Evolutionary conservation across 2,888 invertebrate species (phyloP), one percentile per base, ranked within the genome.

Genomic region (Protodeltote pygarga): DNA sequence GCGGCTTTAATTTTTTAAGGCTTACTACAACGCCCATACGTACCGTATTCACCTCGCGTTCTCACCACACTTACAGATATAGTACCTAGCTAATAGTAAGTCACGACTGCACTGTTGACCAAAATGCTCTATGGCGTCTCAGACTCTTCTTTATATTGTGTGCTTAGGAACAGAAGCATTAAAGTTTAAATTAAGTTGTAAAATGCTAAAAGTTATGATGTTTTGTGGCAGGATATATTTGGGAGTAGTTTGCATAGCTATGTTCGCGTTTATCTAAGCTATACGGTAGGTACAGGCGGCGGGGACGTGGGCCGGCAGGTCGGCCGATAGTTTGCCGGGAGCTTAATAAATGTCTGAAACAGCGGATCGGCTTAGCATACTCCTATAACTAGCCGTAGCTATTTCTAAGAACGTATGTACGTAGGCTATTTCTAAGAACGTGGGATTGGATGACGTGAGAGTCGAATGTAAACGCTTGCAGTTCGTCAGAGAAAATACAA

Each of bases 211-310:
- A 58, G 65, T 77, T 85, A 65, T 29, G 79, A 62, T 65, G 57
- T 81, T 71, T 58, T 61, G 52, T 37, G 44, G 40, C 11, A 11
- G 13, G 32, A 24, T 23, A 42, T 58, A 61, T 42, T 50, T 71
- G 75, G 78, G 79, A 83, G 83, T 85, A 86, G 87, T 88, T 89
- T 89, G 85, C 85, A 89, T 89, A 87, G 87, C 80, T 87, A 89
- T 86, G 85, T 87, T 79, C 73, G 70, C 82, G 83, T 87, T 87
- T 88, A 88, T 87, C 87, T 87, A 83, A 87, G 85, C 80, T 83
- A 81, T 84, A 85, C 80, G 80, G 81, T 75, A 55, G 73, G 78
- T 77, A 76, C 76, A 78, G 78, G 70, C 76, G 75, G 65, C 63
- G 60, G 49, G 60, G 68, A 72, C 73, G 73, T 75, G 71, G 73